phyloP scores from a whole-genome alignment of 2,113 vertebrate genomes.

The Lepus americanus region DNA sequence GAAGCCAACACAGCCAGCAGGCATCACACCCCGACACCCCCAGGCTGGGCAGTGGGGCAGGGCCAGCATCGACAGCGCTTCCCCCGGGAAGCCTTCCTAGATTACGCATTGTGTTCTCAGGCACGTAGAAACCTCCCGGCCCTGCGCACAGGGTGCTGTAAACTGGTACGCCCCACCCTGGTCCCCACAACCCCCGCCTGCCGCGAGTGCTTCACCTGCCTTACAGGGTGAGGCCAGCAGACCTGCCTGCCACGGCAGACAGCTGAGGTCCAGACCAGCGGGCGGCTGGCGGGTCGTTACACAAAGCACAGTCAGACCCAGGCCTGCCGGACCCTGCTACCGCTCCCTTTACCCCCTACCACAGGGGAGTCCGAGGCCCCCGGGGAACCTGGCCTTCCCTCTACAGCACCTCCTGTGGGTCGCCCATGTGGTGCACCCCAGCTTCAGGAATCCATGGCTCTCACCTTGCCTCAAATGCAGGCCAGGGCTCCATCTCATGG shows the following conservation, averaged over 20 bases:
- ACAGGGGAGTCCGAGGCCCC: not conserved
- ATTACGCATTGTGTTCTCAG: not conserved
- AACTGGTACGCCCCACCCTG: not conserved
- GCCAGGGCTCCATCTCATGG: not conserved
- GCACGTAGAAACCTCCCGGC: not conserved
- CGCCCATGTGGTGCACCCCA: not conserved
- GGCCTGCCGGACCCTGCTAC: not conserved
- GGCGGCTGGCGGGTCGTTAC: not conserved
- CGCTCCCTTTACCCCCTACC: too few relatives aligned
- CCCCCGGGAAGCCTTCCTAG: not conserved
- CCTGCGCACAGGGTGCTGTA: accelerated
- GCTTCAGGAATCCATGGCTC: not conserved
- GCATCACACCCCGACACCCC: accelerated
- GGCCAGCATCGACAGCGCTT: not conserved
- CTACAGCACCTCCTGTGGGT: not conserved
- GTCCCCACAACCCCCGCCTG: not conserved
- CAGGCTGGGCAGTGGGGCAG: accelerated
- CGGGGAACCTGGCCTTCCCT: too few relatives aligned
- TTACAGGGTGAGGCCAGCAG: not conserved
- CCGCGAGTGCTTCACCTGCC: too few relatives aligned
- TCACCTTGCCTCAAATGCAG: not conserved
- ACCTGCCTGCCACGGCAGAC: not conserved
- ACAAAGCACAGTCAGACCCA: accelerated
- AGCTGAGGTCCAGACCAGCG: not conserved
- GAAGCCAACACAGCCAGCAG: accelerated